Base-by-base conservation (phyloP, 2,113 vertebrate species). In the Vanacampus margaritifer region DNA sequence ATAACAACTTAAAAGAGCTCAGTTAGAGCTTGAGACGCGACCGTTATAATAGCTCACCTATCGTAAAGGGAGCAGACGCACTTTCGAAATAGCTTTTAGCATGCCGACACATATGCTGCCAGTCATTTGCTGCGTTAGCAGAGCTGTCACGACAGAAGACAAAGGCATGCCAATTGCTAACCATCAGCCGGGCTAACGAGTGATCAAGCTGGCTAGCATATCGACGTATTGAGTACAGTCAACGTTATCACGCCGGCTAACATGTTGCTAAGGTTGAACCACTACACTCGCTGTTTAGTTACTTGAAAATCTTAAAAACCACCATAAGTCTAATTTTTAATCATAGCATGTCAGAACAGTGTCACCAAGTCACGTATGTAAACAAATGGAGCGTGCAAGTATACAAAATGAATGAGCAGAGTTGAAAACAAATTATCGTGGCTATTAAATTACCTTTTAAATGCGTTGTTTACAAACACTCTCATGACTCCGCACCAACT, bases 401-500 rank as follows among this genome's bases (percentile, higher is more conserved):
- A 62, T 23, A 45, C 1, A 9, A 35, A n/a, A 14, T 43, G 7
- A 24, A 62, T 26, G 1, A 39, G 37, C n/a, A 19, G 36, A 39
- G 3, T 39, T 41, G 11, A 10, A 32, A 16, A 26, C 17, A 14
- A 32, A n/a, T n/a, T 17, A 32, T 6, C 26, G 14, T 32, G 36
- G 2, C 19, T 14, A 21, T 23, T 37, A 43, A 36, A 50, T 65
- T 50, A 65, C 63, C 63, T 50, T 50, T 16, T 21, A 13, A 65
- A 50, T 50, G 45, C 19, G 63, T 65, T 91, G 75, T 91, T 91
- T 87, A 90, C 91, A 87, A 91, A 92, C 90, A 91, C 75, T 77
- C 82, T 91, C 81, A 79, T 87, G 85, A 88, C 85, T 87, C 84
- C 84, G 89, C 86, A 88, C 79, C 77, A 65, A 72, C 50, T 26